Base-by-base conservation (phyloP, 64 coral and sea anemone species). In the Stichodactyla helianthus region DNA sequence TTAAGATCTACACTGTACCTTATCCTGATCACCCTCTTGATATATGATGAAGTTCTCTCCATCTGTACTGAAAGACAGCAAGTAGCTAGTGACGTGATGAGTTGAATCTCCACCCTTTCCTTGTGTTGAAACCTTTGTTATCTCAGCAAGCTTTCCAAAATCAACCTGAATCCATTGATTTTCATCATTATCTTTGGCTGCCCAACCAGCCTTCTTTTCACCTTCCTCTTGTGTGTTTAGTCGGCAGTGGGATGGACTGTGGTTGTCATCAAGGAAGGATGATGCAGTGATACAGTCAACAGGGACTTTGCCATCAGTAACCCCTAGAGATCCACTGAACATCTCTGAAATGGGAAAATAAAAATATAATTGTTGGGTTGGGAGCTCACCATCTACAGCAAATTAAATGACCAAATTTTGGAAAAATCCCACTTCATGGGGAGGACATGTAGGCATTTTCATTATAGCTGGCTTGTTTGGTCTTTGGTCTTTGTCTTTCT, bases 101-200 rank as follows among this genome's bases (percentile, higher is more conserved):
- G 78, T 53, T 19, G 74, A 60, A 55, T 77, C 88, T n/a, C 91
- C 94, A 31, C 91, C 91, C 84, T 87, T 85, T 15, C 94, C 94
- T 67, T 96, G 94, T 60, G 86, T 87, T 54, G 71, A 51, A 50
- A 96, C 51, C 82, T 87, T 93, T 58, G 94, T 93, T 20, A 96
- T 22, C 79, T 91, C 90, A 5, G 71, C 55, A 84, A 87, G 71
- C 44, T 89, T 87, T n/a, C 94, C 94, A 89, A 89, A 83, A 79
- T 96, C 88, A 16, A 96, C 78, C 77, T 96, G 91, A 23, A 96
- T 82, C 94, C 94, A 96, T 55, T 93, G 91, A n/a, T 93, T 88
- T 19, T 96, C 94, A 52, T 96, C 94, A 52, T 89, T 96, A 25
- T 96, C 78, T 19, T 81, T 51, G 10, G 94, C 87, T 82, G 79